Evolutionary conservation across 2,888 invertebrate genomes (phyloP), one percentile per base, ranked within the genome.

Genomic region (Pandemis corylana): DNA sequence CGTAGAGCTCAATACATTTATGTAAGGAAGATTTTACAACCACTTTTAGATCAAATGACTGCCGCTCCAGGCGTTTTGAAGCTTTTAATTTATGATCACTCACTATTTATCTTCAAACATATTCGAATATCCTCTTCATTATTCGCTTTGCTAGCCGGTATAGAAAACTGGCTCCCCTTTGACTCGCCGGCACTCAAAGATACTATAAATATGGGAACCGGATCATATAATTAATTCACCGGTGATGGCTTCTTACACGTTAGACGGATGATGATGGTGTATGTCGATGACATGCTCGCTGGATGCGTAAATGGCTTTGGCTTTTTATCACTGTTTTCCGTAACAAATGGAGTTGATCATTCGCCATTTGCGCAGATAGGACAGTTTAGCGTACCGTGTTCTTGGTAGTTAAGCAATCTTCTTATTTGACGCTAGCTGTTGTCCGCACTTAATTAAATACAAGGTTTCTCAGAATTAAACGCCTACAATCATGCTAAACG

Each of bases 151-250:
- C 51, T 51, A 13, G n/a, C 51, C 2, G 10, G 46, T 49, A 51
- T 9, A 44, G n/a, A 63, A 76, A 80, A 72, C 71, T 62, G 61
- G 61, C 28, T 28, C 13, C 63, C n/a, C 56, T 56, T 56, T 56
- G 56, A 20, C 20, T 20, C 20, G 56, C 20, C 56, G 51, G 28
- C 59, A n/a, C 65, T 62, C 51, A 13, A 51, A 61, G 46, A 68
- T 63, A 46, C 46, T 46, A 68, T 63, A 42, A 64, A 72, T 63
- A 64, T 56, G 68, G 62, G 70, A 76, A 76, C 76, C 77, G 62
- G 75, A 76, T 46, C 44, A 64, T n/a, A 53, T 46, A 51, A 64
- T 72, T 72, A 72, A 68, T 64, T 67, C 62, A 72, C 36, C 28
- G 4, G 64, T 53, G 56, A 20, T 46, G 36, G 71, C 51, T 44